Evolutionary conservation across 2,113 vertebrate species (phyloP).

Genomic region (Hiodon tergisus): DNA sequence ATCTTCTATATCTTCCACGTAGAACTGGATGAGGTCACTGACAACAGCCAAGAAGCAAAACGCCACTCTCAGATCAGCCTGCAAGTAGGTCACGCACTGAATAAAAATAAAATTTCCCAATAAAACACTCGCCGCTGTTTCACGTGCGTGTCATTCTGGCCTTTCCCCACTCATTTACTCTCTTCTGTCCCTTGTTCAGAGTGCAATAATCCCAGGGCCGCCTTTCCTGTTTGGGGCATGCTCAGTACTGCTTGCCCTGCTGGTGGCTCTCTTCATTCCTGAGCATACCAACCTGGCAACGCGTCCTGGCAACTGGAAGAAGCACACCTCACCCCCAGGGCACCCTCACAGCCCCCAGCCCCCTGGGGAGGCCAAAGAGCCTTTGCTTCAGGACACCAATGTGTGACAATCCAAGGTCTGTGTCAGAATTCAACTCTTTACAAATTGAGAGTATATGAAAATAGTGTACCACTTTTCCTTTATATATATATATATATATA

Average conservation of each 20-base stretch:
- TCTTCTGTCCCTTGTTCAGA: conserved; percentile 46
- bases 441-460: neutral
- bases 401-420: conserved; percentile 60
- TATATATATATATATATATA: conserved; percentile 33
- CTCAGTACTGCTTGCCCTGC: conserved; percentile 75
- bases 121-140: neutral
- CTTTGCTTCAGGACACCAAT: conserved; percentile 77
- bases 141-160: neutral
- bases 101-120: neutral
- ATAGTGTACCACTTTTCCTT: conserved; percentile 23
- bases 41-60: conserved; percentile 46
- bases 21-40: conserved; percentile 72
- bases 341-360: conserved; percentile 74
- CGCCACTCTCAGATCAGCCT: conserved; percentile 54
- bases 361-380: conserved; percentile 80
- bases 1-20: conserved; percentile 88
- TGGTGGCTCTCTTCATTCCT: conserved; percentile 84
- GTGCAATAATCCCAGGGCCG: conserved; percentile 78
- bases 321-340: conserved; percentile 70
- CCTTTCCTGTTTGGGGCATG: conserved; percentile 79
- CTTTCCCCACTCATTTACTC: neutral
- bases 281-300: conserved; percentile 71
- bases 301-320: conserved; percentile 74
- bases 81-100: conserved; percentile 22
- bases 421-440: neutral